A percentile compares a stretch with the other conserved stretches of the same genome.
phyloP scores from a whole-genome alignment of 1,140 invertebrate genomes.

The Anastrepha ludens region DNA sequence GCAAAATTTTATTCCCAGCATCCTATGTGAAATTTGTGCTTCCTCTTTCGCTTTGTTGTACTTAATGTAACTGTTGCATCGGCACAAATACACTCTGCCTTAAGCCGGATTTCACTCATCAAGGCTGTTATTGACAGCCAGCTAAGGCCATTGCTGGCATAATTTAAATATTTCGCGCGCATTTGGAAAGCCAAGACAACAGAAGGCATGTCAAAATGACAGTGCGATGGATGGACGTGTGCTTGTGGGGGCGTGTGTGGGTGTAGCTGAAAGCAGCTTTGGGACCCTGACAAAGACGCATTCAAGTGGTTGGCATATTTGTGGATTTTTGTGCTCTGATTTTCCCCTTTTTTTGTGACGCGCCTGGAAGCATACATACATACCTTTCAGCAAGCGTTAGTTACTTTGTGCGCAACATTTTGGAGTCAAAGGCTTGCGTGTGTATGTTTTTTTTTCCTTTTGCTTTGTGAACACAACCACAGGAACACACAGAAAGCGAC shows the following conservation, averaged over 20 bases:
- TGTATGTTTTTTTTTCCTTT: too few relatives aligned
- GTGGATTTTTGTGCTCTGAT: not conserved
- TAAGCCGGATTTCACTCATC: not conserved
- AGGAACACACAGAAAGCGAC: not conserved
- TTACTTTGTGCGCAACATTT: not conserved
- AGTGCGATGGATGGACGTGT: not conserved
- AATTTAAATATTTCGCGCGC: slow-evolving; percentile 29
- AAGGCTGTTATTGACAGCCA: slow-evolving; percentile 1
- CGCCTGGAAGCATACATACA: not conserved
- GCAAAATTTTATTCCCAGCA: not conserved
- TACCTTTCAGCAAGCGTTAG: not conserved
- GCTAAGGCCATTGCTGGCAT: not conserved
- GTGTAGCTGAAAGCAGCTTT: not conserved
- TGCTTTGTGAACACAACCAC: not conserved
- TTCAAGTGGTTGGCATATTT: slow-evolving; percentile 33
- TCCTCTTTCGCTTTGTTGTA: not conserved
- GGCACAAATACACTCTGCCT: not conserved
- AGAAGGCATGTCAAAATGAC: slow-evolving; percentile 17
- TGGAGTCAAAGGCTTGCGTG: not conserved
- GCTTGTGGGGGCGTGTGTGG: not conserved
- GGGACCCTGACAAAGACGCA: slow-evolving; percentile 3
- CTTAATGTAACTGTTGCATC: not conserved
- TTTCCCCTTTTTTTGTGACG: not conserved
- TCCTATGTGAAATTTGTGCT: not conserved
- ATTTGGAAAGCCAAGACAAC: not conserved